These are phyloP conservation scores for Drosophila sp. DNA, from an alignment of 1,140 invertebrate genomes.

Conservation along the genomic window DNA sequence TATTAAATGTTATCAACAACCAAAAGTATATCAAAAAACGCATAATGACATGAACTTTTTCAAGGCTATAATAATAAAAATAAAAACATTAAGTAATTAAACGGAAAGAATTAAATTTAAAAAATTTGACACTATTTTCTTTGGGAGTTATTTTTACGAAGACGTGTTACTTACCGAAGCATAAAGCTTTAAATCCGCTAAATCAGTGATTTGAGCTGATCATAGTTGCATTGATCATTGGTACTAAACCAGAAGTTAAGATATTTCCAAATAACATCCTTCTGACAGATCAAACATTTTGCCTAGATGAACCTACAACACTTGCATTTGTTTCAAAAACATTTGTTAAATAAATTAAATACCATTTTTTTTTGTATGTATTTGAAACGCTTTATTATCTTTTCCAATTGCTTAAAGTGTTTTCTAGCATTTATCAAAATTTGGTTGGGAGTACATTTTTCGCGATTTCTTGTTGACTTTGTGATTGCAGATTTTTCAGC, in stretches of 20 bases:
- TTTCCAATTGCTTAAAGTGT: slow-evolving; percentile 55
- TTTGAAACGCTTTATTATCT: slow-evolving; percentile 66
- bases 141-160: not conserved
- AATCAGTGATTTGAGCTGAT: too few species aligned
- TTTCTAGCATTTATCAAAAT: slow-evolving; percentile 69
- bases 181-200: not conserved
- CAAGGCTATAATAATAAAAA: slow-evolving; percentile 69
- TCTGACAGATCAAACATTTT: too few species aligned
- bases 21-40: slow-evolving; percentile 63
- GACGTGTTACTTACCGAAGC: not conserved
- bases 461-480: slow-evolving; percentile 29
- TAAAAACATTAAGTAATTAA: slow-evolving; percentile 24
- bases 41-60: slow-evolving; percentile 63
- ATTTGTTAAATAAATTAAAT: not conserved
- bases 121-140: not conserved
- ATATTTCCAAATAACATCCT: too few species aligned
- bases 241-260: too few species aligned
- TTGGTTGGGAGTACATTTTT: slow-evolving; percentile 43
- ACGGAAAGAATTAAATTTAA: not conserved
- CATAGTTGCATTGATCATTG: too few species aligned
- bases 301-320: too few species aligned
- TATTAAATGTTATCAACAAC: slow-evolving; percentile 67
- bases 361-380: slow-evolving; percentile 7
- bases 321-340: too few species aligned
- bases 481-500: slow-evolving; percentile 29